These are phyloP conservation scores for Hylaeus volcanicus DNA, from an alignment of 1,140 invertebrate genomes.

Conservation along the genomic window DNA sequence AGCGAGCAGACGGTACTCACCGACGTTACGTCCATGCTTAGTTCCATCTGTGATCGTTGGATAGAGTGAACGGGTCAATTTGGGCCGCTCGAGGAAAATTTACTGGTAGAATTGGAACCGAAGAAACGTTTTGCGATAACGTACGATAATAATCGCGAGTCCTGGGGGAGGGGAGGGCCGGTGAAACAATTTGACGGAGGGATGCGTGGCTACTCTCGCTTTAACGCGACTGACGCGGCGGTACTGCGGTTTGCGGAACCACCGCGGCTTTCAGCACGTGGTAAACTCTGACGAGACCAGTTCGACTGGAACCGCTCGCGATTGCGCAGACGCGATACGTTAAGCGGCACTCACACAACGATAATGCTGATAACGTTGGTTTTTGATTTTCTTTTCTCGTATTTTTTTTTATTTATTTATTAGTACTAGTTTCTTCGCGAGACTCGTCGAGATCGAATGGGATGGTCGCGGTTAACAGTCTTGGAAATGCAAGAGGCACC, in stretches of 20 bases:
- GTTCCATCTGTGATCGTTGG: background rate
- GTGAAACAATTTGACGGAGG: background rate
- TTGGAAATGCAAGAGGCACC: too few species aligned
- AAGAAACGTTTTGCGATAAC: background rate
- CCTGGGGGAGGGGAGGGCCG: too few species aligned
- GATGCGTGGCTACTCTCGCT: background rate
- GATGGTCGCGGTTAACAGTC: background rate
- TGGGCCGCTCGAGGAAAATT: background rate
- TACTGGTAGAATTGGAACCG: too few species aligned
- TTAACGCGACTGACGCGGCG: background rate
- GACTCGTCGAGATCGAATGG: background rate
- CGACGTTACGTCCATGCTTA: slow-evolving; percentile 21
- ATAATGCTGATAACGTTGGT: slow-evolving; percentile 13
- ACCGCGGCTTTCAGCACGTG: slow-evolving; percentile 61
- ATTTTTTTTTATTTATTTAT: background rate
- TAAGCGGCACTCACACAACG: slow-evolving; percentile 41
- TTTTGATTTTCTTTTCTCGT: background rate
- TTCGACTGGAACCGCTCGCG: slow-evolving; percentile 42
- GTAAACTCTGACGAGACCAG: slow-evolving; percentile 28
- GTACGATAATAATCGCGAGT: background rate
- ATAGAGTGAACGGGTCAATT: background rate
- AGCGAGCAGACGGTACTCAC: slow-evolving; percentile 7
- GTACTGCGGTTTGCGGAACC: slow-evolving; percentile 39
- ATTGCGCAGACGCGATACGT: slow-evolving; percentile 40
- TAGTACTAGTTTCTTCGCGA: too few species aligned